These are phyloP conservation scores for Nerophis ophidion DNA, from an alignment of 2,113 vertebrate species.

Conservation along the genomic window DNA sequence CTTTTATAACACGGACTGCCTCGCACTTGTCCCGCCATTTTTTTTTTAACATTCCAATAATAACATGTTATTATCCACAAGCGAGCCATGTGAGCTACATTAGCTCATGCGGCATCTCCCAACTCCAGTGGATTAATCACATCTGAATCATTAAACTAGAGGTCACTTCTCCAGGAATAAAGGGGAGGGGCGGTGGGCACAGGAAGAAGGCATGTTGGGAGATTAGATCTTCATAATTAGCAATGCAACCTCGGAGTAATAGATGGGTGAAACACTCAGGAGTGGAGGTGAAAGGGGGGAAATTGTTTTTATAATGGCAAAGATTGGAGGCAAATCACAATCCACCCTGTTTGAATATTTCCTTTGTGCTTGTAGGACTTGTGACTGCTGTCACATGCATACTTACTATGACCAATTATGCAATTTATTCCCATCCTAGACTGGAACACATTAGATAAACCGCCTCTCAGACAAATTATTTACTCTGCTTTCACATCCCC, in stretches of 20 bases:
- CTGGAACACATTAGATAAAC: conserved; percentile 65
- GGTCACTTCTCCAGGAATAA: conserved; percentile 56
- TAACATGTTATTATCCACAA: conserved; percentile 29
- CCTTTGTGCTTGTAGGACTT: conserved; percentile 33
- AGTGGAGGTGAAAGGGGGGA: conserved; percentile 11
- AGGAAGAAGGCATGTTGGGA: conserved; percentile 31
- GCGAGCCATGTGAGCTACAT: conserved; percentile 24
- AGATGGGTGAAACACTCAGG: conserved; percentile 12
- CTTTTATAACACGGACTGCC: neutral
- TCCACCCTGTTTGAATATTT: conserved; percentile 18
- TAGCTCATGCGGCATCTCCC: conserved; percentile 19
- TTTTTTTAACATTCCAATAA: conserved; percentile 22
- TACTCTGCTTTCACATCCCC: conserved; percentile 55
- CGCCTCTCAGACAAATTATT: conserved; percentile 66
- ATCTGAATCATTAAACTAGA: conserved; percentile 64
- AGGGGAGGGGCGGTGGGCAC: conserved; percentile 18
- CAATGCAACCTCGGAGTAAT: conserved; percentile 39
- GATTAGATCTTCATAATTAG: conserved; percentile 51
- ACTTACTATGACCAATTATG: conserved; percentile 51
- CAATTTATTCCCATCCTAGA: conserved; percentile 25
- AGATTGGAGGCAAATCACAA: conserved; percentile 27
- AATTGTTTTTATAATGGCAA: conserved; percentile 35
- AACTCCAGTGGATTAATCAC: conserved; percentile 66
- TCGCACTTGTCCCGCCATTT: conserved; percentile 3
- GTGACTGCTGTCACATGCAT: conserved; percentile 49